A percentile compares a stretch with the other conserved stretches of the same genome.
These are phyloP conservation scores for Synaphobranchus kaupii DNA, from an alignment of 2,797 vertebrate species.

Conservation along the genomic window DNA sequence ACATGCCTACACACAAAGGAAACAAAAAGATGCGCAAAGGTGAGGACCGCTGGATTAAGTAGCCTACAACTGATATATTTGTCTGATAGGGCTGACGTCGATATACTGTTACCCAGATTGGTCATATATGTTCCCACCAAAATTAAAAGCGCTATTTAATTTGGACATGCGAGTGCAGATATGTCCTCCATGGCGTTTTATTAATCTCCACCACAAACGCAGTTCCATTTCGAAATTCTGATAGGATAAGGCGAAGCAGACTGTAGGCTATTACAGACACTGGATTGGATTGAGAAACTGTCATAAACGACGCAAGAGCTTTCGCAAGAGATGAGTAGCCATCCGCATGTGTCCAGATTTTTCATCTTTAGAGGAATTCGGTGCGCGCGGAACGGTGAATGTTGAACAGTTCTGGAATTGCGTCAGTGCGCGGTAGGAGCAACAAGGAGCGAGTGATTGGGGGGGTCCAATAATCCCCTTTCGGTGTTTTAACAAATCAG, in stretches of 20 bases:
- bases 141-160: background rate
- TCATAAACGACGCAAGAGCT: background rate
- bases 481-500: slow-evolving; percentile 50
- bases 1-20: background rate
- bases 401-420: background rate
- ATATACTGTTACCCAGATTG: background rate
- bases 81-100: background rate
- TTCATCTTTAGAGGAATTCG: background rate
- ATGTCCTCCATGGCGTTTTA: background rate
- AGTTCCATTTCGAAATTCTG: background rate
- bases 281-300: slow-evolving; percentile 31
- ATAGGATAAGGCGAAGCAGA: background rate
- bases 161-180: background rate
- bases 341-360: background rate
- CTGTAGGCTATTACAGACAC: too few relatives aligned
- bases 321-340: background rate
- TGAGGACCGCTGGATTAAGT: background rate
- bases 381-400: background rate
- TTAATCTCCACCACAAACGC: background rate
- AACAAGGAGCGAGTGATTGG: slow-evolving; percentile 7
- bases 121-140: background rate
- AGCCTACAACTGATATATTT: background rate
- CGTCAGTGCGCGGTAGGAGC: slow-evolving; percentile 49
- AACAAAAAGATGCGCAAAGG: slow-evolving; percentile 15
- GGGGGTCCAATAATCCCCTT: slow-evolving; percentile 59